These are phyloP conservation scores for Microplitis mediator DNA, from an alignment of 1,140 invertebrate genomes.

Conservation along the genomic window DNA sequence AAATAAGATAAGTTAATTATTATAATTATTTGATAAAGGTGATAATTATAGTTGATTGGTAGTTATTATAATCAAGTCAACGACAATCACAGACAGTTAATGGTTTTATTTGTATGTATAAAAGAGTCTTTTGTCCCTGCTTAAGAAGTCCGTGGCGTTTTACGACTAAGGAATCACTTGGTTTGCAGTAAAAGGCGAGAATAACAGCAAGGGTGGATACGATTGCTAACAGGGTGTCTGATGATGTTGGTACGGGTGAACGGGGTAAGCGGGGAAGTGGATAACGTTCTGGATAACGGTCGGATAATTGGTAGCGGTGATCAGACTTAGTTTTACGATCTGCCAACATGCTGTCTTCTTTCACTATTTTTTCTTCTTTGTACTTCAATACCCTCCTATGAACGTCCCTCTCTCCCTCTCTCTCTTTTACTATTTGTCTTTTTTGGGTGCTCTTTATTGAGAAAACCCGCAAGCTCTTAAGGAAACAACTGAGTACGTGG, in stretches of 20 bases:
- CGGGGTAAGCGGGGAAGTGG: slow-evolving; percentile 54
- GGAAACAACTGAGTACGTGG: slow-evolving; percentile 27
- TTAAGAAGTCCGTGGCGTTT: slow-evolving; percentile 34
- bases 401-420: slow-evolving; percentile 22
- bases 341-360: slow-evolving; percentile 51
- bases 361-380: slow-evolving; percentile 23
- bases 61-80: background rate
- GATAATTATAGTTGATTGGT: no score
- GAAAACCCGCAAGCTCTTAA: slow-evolving; percentile 32
- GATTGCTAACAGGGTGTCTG: slow-evolving; percentile 7
- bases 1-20: no score
- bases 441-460: slow-evolving; percentile 5
- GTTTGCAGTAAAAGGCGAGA: slow-evolving; percentile 62
- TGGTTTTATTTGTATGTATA: background rate
- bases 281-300: slow-evolving; percentile 58
- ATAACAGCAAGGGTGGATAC: slow-evolving; percentile 21
- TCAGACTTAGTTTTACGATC: slow-evolving; percentile 63
- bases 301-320: slow-evolving; percentile 63
- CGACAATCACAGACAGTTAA: background rate
- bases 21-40: no score
- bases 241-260: slow-evolving; percentile 5
- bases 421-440: slow-evolving; percentile 26
- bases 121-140: background rate
- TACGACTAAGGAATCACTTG: slow-evolving; percentile 62
- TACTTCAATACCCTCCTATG: slow-evolving; percentile 13